Evolutionary conservation across 1,140 invertebrate genomes (phyloP).

Genomic region (Spodoptera frugiperda): DNA sequence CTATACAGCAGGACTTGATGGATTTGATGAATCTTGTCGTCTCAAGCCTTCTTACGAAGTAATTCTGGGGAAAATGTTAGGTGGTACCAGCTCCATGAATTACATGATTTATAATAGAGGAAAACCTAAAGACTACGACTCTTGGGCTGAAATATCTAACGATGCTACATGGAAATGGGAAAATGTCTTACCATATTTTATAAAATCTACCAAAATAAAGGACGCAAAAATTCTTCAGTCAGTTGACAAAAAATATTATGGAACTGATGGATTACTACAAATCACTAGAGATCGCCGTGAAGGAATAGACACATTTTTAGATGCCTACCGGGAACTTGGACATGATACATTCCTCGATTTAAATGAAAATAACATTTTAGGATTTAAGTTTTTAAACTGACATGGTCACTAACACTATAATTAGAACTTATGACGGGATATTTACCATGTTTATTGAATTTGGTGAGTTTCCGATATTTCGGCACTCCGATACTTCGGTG

Average conservation of each 20-base stretch:
- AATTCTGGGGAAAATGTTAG: conserved; percentile 32
- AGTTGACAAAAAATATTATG: conserved; percentile 21
- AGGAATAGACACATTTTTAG: conserved; percentile 4
- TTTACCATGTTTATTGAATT: too few species aligned
- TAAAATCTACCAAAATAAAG: conserved; percentile 1
- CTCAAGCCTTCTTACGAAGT: conserved; percentile 16
- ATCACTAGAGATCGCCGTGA: conserved; percentile 7
- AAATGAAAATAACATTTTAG: conserved; percentile 19
- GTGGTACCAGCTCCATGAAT: conserved; percentile 30
- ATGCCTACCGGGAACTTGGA: conserved; percentile 31
- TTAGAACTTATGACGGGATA: too few species aligned
- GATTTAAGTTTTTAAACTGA: too few species aligned
- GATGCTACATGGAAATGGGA: conserved; percentile 31
- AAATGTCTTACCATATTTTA: conserved; percentile 39
- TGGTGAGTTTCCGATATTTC: too few species aligned
- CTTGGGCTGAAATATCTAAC: conserved; percentile 28
- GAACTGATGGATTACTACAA: conserved; percentile 22
- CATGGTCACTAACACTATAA: too few species aligned
- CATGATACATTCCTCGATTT: conserved; percentile 27
- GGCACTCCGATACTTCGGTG: too few species aligned
- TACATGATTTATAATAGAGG: conserved; percentile 39
- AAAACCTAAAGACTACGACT: conserved; percentile 20
- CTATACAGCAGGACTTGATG: conserved; percentile 18
- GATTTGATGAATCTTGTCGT: conserved; percentile 14
- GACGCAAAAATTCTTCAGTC: conserved; percentile 18